Base-by-base conservation (phyloP, 2,113 vertebrate species). In the Leptobrachium ailaonicum region DNA sequence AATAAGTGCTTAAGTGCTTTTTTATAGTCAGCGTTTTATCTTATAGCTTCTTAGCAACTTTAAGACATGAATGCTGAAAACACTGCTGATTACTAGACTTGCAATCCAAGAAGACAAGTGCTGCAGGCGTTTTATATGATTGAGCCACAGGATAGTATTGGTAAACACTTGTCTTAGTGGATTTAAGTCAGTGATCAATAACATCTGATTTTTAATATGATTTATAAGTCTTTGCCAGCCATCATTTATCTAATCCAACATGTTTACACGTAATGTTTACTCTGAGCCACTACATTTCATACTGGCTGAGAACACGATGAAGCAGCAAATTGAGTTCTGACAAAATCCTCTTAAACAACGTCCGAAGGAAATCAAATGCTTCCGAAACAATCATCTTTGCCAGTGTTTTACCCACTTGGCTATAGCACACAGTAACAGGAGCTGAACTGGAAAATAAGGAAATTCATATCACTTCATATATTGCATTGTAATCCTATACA, bases 301-400 rank as follows among this genome's bases (percentile, higher is more conserved):
- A 69, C 64, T 62, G 20, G 72, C 53, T 62, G 53, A 62, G 79
- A 75, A 74, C 14, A 81, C 43, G 71, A 75, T 81, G 71, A 81
- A 81, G 79, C 79, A 81, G 79, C 54, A 81, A 81, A 81, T 81
- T 74, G 79, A 75, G 79, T 75, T 75, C 72, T 69, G 79, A 81
- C 79, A 75, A 81, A 81, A 81, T 74, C 79, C 79, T 74, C 79
- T 80, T 80, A 74, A 68, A n/a, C 50, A 56, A 44, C 43, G 50
- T 69, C 66, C 72, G n/a, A 58, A 45, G 47, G 6, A 81, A 62
- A 74, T 75, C 64, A 81, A 75, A 81, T 60, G 54, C 71, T 75
- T 81, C 71, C 78, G 54, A 80, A 74, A 74, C 78, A 80, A 74
- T 69, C 72, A 75, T 60, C 43, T 74, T 66, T 67, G 53, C 6